Percentiles rank a stretch among this genome's conserved stretches.
Evolutionary conservation across 2,113 vertebrate genomes (phyloP).

Genomic region (Cyprinus carpio): DNA sequence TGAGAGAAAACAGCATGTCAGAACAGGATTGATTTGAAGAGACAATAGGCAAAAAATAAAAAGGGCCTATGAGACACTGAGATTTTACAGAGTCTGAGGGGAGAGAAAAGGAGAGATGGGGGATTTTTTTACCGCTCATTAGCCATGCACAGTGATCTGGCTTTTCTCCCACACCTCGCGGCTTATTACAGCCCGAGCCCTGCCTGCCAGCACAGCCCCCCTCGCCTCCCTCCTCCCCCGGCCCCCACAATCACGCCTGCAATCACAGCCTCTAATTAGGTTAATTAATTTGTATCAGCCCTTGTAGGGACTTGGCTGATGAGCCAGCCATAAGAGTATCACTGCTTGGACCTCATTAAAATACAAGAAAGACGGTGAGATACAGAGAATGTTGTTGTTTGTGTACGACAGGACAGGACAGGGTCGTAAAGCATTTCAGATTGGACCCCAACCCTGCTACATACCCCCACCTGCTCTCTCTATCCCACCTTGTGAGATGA

Average conservation of each 20-base stretch:
- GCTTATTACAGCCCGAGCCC: slow-evolving; percentile 92
- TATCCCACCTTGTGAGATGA: slow-evolving; percentile 41
- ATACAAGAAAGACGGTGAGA: slow-evolving; percentile 52
- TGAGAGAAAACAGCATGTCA: slow-evolving; percentile 1
- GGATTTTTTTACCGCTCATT: slow-evolving; percentile 77
- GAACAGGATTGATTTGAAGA: slow-evolving; percentile 3
- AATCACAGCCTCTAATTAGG: slow-evolving; percentile 99
- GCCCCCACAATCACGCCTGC: slow-evolving; percentile 94
- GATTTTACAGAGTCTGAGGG: slow-evolving; percentile 19
- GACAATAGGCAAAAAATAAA: slow-evolving; percentile 3
- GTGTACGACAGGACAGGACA: slow-evolving; percentile 56
- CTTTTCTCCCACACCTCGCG: slow-evolving; percentile 93
- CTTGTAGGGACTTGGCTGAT: slow-evolving; percentile 99
- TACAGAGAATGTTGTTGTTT: slow-evolving; percentile 48
- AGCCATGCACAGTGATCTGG: slow-evolving; percentile 92
- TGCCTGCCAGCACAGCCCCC: slow-evolving; percentile 91
- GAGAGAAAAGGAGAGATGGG: slow-evolving; percentile 46
- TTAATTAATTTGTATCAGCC: slow-evolving; percentile 99
- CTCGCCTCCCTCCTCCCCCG: slow-evolving; percentile 74
- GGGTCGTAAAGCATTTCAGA: slow-evolving; percentile 65
- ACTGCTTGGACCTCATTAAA: slow-evolving; percentile 81
- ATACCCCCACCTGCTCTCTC: slow-evolving; percentile 50
- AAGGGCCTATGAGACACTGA: neutral
- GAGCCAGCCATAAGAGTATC: slow-evolving; percentile 94
- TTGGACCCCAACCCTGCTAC: slow-evolving; percentile 48